These are phyloP conservation scores for Cecidostiba fungosa DNA, from an alignment of 2,888 invertebrate species.

Conservation along the genomic window DNA sequence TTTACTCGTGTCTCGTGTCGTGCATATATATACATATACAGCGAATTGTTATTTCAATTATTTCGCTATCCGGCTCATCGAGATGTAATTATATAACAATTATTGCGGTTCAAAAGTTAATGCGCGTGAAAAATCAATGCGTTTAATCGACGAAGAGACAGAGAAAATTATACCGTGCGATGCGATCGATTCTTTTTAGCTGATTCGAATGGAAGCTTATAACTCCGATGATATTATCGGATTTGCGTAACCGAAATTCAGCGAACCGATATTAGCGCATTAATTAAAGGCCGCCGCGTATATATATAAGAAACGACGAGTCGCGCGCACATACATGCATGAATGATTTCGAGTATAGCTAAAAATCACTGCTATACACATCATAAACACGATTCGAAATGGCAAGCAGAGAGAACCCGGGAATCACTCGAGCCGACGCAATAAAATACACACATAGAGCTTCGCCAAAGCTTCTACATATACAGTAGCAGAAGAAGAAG, in stretches of 20 bases:
- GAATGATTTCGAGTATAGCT: background rate
- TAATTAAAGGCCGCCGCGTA: background rate
- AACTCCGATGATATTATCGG: background rate
- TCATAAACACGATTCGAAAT: background rate
- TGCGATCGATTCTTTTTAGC: background rate
- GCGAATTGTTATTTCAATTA: conserved; percentile 19
- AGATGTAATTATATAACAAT: conserved; percentile 2
- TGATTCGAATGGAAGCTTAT: background rate
- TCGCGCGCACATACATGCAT: no score
- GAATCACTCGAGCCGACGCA: background rate
- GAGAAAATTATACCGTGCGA: background rate
- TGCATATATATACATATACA: background rate
- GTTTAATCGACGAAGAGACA: background rate
- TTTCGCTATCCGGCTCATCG: background rate
- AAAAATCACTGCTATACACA: background rate
- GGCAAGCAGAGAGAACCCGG: background rate
- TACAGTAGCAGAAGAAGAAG: background rate
- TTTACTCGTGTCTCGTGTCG: background rate
- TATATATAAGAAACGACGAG: background rate
- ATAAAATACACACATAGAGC: conserved; percentile 8
- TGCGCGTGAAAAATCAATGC: background rate
- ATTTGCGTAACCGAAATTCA: background rate
- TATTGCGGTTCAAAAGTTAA: background rate
- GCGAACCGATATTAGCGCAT: background rate
- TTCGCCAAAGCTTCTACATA: background rate